Evolutionary conservation across 30 jellyfish, hydroid and myxozoan species (phyloP), one percentile per base, ranked within the genome.

Genomic region (Nemopilema nomurai): DNA sequence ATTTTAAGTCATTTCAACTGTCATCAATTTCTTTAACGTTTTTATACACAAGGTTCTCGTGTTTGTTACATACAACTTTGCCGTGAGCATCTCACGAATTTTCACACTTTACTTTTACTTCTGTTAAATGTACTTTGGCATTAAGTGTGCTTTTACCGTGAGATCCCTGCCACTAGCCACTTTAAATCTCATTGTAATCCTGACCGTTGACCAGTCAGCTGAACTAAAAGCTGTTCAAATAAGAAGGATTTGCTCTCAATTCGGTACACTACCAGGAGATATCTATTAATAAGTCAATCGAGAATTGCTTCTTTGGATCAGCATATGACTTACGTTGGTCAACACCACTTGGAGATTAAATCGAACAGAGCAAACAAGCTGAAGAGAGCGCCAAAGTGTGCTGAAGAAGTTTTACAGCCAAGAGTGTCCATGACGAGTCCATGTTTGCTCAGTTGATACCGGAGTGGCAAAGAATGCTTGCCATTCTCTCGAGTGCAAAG

Each of bases 241-340:
- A 41, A 13, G 57, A 6, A 41, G 13, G 9, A 41, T 41, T 41
- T 13, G 57, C 57, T 13, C 63, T 41, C 32, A 31, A 67, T 66
- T 22, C 70, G n/a, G 81, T 80, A 26, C 76, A 67, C 81, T 28
- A n/a, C 32, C 73, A 79, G n/a, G 20, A 28, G 71, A 51, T 41
- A 67, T 50, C 89, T 80, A 80, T 80, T 80, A 67, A 80, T 80
- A 80, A 24, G 81, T 66, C 89, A 63, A 80, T 80, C 89, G 21
- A 80, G 28, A 80, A 28, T 64, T 49, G 74, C 71, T 49, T 64
- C 33, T 79, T 30, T 80, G 51, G 63, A 80, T 66, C 74, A 80
- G 68, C 89, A 80, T 80, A 67, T 80, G 33, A 80, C 66, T 66
- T 80, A 49, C 89, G 18, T 41, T 50, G 28, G 81, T 66, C 81